Conservation (phyloP, 2,888 invertebrate genomes). For the Eupeodes luniger region DNA sequence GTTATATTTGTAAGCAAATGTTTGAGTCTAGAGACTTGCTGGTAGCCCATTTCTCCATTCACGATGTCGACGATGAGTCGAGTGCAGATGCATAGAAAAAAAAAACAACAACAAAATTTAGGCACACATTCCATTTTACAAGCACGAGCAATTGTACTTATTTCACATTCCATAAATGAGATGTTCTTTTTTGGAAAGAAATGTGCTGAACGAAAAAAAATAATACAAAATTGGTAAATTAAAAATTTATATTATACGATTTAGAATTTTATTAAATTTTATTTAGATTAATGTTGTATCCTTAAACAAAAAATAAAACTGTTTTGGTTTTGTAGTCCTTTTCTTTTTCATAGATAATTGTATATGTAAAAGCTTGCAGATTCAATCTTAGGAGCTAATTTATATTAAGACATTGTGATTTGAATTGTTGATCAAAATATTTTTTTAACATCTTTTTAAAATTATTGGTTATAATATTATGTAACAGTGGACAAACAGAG, state of each 20-base stretch:
- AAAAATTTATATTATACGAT: not conserved
- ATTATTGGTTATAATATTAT: too few species aligned
- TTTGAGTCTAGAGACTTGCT: conserved; percentile 78
- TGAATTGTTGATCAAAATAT: not conserved
- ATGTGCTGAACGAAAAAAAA: not conserved
- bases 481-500: too few species aligned
- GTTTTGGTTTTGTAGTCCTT: conserved; percentile 7
- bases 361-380: not conserved
- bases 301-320: not conserved
- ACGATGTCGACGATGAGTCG: conserved; percentile 74
- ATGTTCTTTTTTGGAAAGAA: not conserved
- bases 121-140: conserved; percentile 50
- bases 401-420: conserved; percentile 33
- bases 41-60: conserved; percentile 78
- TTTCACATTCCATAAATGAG: conserved; percentile 50
- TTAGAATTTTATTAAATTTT: conserved; percentile 4
- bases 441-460: too few species aligned
- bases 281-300: conserved; percentile 31
- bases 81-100: conserved; percentile 66
- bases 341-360: not conserved
- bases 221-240: conserved; percentile 26
- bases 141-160: conserved; percentile 66
- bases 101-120: conserved; percentile 17
- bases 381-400: not conserved
- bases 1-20: conserved; percentile 79